phyloP scores from a whole-genome alignment of 2,888 invertebrate species.

The Alentia gelatinosa region DNA sequence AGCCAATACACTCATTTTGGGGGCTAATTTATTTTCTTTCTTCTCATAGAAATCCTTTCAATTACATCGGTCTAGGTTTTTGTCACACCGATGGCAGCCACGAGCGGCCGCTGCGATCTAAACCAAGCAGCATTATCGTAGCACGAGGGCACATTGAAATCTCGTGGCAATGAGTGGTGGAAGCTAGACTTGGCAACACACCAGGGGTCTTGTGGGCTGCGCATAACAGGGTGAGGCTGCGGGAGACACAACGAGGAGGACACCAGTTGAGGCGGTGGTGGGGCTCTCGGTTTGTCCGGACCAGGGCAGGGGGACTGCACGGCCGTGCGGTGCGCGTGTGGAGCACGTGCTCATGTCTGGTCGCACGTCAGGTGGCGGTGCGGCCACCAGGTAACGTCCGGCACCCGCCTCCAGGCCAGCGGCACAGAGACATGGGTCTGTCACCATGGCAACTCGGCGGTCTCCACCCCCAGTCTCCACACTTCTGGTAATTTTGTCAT shows the following conservation, averaged over 20 bases:
- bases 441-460: background rate
- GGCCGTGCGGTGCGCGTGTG: background rate
- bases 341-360: background rate
- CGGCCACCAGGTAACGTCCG: background rate
- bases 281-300: background rate
- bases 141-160: background rate
- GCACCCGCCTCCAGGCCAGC: background rate
- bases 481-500: background rate
- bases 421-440: background rate
- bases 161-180: background rate
- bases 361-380: conserved; percentile 1
- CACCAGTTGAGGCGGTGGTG: background rate
- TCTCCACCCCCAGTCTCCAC: background rate
- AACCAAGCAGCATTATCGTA: background rate
- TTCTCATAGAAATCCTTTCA: background rate
- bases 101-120: too few relatives aligned
- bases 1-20: background rate
- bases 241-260: background rate
- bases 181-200: background rate
- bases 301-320: background rate
- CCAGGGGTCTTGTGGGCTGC: too few relatives aligned
- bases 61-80: too few relatives aligned
- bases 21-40: background rate
- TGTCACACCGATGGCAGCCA: background rate
- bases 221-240: background rate